Evolutionary conservation across 2,888 invertebrate genomes (phyloP).

Genomic region (Andrena praecox): DNA sequence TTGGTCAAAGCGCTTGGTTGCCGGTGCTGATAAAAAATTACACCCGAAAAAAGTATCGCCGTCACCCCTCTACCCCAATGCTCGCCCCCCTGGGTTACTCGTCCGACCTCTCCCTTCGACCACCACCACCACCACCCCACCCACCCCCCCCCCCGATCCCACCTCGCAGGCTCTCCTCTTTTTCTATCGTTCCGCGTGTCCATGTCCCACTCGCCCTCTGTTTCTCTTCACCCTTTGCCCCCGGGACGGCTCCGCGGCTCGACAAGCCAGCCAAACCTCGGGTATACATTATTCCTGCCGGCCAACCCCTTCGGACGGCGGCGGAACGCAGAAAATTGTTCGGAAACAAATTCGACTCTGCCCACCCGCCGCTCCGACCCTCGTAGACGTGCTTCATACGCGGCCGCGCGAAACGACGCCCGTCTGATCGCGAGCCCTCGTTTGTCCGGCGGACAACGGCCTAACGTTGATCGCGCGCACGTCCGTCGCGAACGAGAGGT

Average conservation of each 20-base stretch:
- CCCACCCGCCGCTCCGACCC: conserved; percentile 15
- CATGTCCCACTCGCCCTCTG: conserved; percentile 25
- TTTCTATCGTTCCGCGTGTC: conserved; percentile 13
- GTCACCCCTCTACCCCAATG: conserved; percentile 61
- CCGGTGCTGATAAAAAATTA: conserved; percentile 82
- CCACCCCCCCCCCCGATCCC: conserved; percentile 28
- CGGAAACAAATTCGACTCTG: conserved; percentile 74
- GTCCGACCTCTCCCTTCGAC: conserved; percentile 42
- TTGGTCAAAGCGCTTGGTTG: conserved; percentile 80
- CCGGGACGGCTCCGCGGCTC: conserved; percentile 63
- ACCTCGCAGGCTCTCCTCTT: conserved; percentile 37
- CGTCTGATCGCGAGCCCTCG: conserved; percentile 67
- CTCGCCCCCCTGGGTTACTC: conserved; percentile 43
- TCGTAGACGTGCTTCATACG: conserved; percentile 54
- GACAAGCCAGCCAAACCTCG: conserved; percentile 77
- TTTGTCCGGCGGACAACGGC: background rate
- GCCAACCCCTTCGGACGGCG: conserved; percentile 73
- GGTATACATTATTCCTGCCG: conserved; percentile 80
- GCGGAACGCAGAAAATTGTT: conserved; percentile 77
- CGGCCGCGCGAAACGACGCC: conserved; percentile 59
- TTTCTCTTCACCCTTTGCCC: conserved; percentile 42
- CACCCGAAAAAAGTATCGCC: conserved; percentile 80
- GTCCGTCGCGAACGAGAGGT: background rate
- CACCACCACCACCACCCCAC: conserved; percentile 27
- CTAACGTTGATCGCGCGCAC: conserved; percentile 21